Evolutionary conservation across 2,797 vertebrate genomes (phyloP), one percentile per base, ranked within the genome.

Genomic region (Xenentodon cancila): DNA sequence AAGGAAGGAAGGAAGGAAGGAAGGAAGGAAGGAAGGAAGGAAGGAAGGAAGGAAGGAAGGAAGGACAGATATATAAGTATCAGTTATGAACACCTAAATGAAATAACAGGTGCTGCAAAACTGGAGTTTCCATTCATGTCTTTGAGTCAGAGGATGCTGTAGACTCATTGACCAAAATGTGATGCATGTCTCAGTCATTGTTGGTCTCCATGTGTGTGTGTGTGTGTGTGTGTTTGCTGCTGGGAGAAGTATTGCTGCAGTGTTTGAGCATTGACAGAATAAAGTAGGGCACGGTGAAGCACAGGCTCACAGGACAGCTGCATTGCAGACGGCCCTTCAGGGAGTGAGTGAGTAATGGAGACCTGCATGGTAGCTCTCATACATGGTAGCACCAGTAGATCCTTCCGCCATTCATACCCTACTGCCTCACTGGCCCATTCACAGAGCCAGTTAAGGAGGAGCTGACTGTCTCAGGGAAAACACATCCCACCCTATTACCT

Each of bases 291-390:
- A 94, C 80, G 64, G 89, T 84, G 88, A 92, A 84, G 81, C 73
- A 84, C 88, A 65, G 85, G 87, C 91, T 87, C 87, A 83, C 89
- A 91, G 91, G 93, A 94, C 93, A 93, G 84, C 96, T 97, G 96
- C 96, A 97, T 93, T 97, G 96, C 96, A 95, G 96, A 94, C 93
- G 91, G 90, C 92, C 91, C 92, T 92, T 77, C 88, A 93, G 93
- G 93, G 89, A 92, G 90, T 91, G 91, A 88, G 82, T 87, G 93
- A 93, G 91, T 92, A 92, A 93, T 90, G 65, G 85, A 78, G 86
- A 80, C 81, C 85, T 54, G 50, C 65, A 60, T 85, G 75, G 72
- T 64, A 64, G 74, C 82, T 81, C 68, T 77, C 75, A 72, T 79
- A 59, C 78, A 66, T 80, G 52, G 74, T 76, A 80, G 69, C 64